phyloP scores from a whole-genome alignment of 2,113 vertebrate genomes.

The Peromyscus californicus region DNA sequence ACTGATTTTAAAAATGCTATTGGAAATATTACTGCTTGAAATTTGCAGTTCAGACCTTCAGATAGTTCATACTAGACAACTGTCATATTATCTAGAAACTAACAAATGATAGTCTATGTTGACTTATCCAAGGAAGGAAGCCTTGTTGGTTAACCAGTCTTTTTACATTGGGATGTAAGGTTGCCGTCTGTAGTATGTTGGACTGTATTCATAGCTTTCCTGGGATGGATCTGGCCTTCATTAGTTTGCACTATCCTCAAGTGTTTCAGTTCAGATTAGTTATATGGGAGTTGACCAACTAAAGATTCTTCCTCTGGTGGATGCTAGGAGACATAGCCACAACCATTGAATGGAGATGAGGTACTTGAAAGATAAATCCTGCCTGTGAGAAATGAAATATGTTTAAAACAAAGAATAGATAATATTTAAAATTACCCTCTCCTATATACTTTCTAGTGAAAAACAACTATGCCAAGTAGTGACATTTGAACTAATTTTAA shows the following conservation, averaged over 20 bases:
- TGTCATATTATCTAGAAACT: neutral
- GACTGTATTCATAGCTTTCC: neutral
- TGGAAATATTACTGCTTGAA: neutral
- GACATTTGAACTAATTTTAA: neutral
- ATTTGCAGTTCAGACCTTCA: rapidly evolving
- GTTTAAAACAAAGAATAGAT: neutral
- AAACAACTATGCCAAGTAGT: neutral
- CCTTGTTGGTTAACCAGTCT: no score
- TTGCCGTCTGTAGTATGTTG: neutral
- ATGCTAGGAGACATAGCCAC: rapidly evolving
- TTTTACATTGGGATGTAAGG: neutral
- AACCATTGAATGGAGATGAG: neutral
- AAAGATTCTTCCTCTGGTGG: rapidly evolving
- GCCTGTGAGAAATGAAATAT: neutral
- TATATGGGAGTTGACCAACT: rapidly evolving
- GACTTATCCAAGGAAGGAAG: rapidly evolving
- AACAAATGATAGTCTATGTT: neutral
- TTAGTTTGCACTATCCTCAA: neutral
- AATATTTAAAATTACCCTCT: neutral
- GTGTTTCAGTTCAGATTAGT: no score
- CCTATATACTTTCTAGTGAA: neutral
- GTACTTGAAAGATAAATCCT: neutral
- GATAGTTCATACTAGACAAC: neutral
- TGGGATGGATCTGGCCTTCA: neutral
- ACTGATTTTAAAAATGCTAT: no score